Evolutionary conservation across 2,888 invertebrate species (phyloP), one percentile per base, ranked within the genome.

Genomic region (Zaprionus obscuricornis): DNA sequence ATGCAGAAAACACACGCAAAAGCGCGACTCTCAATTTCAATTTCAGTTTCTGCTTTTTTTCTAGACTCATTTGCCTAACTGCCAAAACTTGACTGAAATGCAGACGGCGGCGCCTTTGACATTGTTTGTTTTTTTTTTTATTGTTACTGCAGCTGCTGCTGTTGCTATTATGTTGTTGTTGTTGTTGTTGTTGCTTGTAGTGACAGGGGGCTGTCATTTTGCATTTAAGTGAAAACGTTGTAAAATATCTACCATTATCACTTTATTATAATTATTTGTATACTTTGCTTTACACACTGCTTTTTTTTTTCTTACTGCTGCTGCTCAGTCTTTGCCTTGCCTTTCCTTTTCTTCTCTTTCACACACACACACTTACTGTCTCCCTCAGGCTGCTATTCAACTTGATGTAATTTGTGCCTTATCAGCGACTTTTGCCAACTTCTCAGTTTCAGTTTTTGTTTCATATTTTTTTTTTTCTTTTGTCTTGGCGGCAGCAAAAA

Each of bases 61-160:
- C n/a, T n/a, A n/a, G n/a, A 74, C 71, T 77, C 74, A 82, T 77
- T 84, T 81, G 69, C 63, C 66, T 76, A 81, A 66, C 82, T 60
- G 85, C 39, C 56, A 66, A 73, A 73, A 24, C 42, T 11, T 47
- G 73, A 37, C 58, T 24, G 6, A 26, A 37, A 56, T 47, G 39
- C 51, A 54, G 20, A 36, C 33, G 17, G 45, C 66, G 56, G 51
- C 47, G 14, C 47, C 58, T 67, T 67, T 71, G 66, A 65, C 66
- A 46, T 26, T n/a, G n/a, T n/a, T 37, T 29, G 36, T 8, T 11
- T 11, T 10, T 11, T 10, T 47, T 39, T n/a, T n/a, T n/a, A n/a
- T n/a, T n/a, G n/a, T n/a, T n/a, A n/a, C n/a, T n/a, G n/a, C n/a
- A n/a, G n/a, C n/a, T n/a, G n/a, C n/a, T n/a, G n/a, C n/a, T n/a